Evolutionary conservation across 2,797 vertebrate genomes (phyloP), one percentile per base, ranked within the genome.

Genomic region (Erethizon dorsatum): DNA sequence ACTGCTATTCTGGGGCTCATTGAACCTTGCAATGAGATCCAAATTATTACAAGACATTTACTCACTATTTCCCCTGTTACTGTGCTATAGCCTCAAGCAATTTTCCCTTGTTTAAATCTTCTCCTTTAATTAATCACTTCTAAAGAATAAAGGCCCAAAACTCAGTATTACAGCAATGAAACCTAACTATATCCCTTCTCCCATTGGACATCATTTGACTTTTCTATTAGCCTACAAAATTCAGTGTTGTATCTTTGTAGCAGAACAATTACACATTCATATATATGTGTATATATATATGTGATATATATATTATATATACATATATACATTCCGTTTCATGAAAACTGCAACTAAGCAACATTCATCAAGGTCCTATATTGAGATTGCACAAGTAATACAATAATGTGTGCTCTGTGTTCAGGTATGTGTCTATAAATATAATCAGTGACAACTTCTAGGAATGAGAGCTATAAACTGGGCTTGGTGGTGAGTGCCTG

Each of bases 21-120:
- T 92, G 88, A 94, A 75, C 63, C 67, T 96, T 95, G 78, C 15
- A 56, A 6, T 22, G 15, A 94, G 93, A 93, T 92, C 47, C 50
- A 95, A 94, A 82, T 95, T 47, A 95, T 80, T 50, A 95, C 5
- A 88, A 85, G 83, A 63, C 31, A 73, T 88, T 93, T 41, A 20
- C 7, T 88, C 31, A 80, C 10, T 90, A 15, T 78, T 79, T 88
- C 52, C 73, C 20, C 71, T 75, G 5, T 88, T 82, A 54, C 37
- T 89, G 73, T 69, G n/a, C 12, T 82, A 28, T 1, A 77, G 37
- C 65, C 50, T 78, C 18, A 54, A 93, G 83, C 61, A 96, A 26
- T 90, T 84, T 97, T 54, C 65, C 57, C 84, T 90, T 93, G 14
- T 71, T 93, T 65, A 91, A 93, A 65, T 8, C 24, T 41, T 90